Base-by-base conservation (phyloP, 2,797 vertebrate species). In the Macroramphosus scolopax region DNA sequence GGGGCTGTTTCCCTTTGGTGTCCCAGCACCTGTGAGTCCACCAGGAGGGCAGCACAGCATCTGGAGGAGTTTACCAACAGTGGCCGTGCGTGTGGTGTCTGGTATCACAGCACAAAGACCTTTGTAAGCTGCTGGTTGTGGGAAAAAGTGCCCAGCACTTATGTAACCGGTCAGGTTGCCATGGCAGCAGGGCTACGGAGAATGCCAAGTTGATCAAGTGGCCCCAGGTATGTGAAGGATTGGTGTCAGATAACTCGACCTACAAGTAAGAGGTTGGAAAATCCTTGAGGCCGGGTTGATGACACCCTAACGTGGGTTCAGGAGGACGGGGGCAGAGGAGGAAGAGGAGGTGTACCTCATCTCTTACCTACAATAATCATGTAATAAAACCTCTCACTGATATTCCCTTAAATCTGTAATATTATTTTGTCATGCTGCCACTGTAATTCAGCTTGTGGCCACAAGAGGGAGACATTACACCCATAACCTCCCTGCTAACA, bases 71-170 rank as follows among this genome's bases (percentile, higher is more conserved):
- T 22, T 22, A 22, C 20, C n/a, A n/a, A n/a, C n/a, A n/a, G n/a
- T n/a, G n/a, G n/a, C 20, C 20, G 59, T 53, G 38, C 29, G 51
- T 14, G 64, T 11, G 47, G 49, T 53, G 58, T 69, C 52, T 72
- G 3, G 15, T 68, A 63, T 70, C 45, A 43, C 45, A 51, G 61
- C 56, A 79, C 77, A 79, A 55, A 79, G 58, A 56, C 53, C 17
- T 66, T 55, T 41, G 29, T 39, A 29, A 47, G 31, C 36, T 5
- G 1, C 28, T 12, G 15, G 36, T 39, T 60, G 45, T 66, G 70
- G 66, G 66, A 75, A 74, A 38, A 4, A 13, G 34, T 18, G 8
- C 54, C 34, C 32, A 5, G 57, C n/a, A 16, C 63, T 77, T 78
- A 75, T 53, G 39, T 68, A 80, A 82, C 41, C 13, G 3, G n/a